These are phyloP conservation scores for Thumatha senex DNA, from an alignment of 2,888 invertebrate species.

Conservation along the genomic window DNA sequence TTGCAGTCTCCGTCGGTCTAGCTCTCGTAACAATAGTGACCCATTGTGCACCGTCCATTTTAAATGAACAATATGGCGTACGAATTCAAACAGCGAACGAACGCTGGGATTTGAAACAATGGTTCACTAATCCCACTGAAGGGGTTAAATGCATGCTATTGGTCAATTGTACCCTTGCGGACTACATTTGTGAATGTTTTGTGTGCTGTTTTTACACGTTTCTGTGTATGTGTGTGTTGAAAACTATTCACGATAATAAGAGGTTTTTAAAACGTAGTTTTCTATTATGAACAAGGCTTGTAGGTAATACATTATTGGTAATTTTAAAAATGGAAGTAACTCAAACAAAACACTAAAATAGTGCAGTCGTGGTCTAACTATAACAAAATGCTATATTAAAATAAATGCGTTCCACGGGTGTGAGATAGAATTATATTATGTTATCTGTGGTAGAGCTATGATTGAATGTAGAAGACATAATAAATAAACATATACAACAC, in stretches of 20 bases:
- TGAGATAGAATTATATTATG: no score
- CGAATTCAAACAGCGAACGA: slow-evolving; percentile 65
- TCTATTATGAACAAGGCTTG: no score
- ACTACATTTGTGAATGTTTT: no score
- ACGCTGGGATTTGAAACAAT: slow-evolving; percentile 77
- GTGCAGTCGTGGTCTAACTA: no score
- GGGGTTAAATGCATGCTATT: slow-evolving; percentile 81
- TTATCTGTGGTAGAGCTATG: no score
- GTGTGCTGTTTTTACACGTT: slow-evolving; percentile 17
- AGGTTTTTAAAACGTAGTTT: no score
- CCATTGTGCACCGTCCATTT: slow-evolving; percentile 81
- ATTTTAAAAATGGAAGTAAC: no score
- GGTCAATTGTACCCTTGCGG: slow-evolving; percentile 71
- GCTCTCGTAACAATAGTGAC: slow-evolving; percentile 71
- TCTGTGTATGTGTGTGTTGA: slow-evolving; percentile 27
- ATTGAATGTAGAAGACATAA: no score
- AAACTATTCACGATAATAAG: slow-evolving; percentile 37
- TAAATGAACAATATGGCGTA: slow-evolving; percentile 82
- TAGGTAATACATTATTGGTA: neutral
- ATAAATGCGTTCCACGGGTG: no score
- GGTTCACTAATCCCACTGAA: slow-evolving; percentile 71
- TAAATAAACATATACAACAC: no score
- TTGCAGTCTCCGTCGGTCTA: slow-evolving; percentile 60
- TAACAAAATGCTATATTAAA: no score
- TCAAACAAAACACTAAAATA: no score